Percentiles rank a stretch among this genome's conserved stretches.
phyloP scores from a whole-genome alignment of 2,113 vertebrate genomes.

The Ifrita kowaldi region DNA sequence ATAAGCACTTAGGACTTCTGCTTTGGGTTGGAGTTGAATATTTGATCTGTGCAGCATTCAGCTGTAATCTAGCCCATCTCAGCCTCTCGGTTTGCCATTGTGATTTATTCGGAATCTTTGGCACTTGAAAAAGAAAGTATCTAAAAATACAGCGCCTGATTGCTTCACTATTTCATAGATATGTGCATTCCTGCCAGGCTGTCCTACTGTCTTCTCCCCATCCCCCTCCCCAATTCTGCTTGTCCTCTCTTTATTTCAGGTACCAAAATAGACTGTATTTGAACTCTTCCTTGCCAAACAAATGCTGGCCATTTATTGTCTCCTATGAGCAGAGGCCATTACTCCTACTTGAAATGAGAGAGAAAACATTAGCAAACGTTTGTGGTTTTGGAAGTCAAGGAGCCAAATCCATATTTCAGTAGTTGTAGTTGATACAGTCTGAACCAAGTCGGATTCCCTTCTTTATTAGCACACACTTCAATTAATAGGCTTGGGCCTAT shows the following conservation, averaged over 20 bases:
- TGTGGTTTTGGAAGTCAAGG: background rate
- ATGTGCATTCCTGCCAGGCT: background rate
- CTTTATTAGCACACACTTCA: background rate
- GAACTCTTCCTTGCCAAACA: background rate
- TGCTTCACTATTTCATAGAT: slow-evolving; percentile 10
- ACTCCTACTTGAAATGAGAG: background rate
- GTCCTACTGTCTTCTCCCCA: background rate
- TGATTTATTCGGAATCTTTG: slow-evolving; percentile 37
- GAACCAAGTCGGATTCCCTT: background rate
- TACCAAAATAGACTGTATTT: background rate
- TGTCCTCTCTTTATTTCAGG: background rate
- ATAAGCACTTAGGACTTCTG: background rate
- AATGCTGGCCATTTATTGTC: background rate
- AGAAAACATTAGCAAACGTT: background rate
- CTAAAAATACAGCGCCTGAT: slow-evolving; percentile 39
- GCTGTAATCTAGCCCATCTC: slow-evolving; percentile 15
- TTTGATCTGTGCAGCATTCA: background rate
- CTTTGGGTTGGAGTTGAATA: slow-evolving; percentile 15
- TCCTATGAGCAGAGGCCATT: background rate
- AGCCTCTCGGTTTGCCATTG: slow-evolving; percentile 25
- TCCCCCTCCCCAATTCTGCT: background rate
- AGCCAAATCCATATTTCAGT: background rate
- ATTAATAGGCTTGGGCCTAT: background rate
- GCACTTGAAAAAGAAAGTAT: slow-evolving; percentile 21
- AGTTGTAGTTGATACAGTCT: background rate